Base-by-base conservation (phyloP, 2,888 invertebrate genomes). In the Patella depressa region DNA sequence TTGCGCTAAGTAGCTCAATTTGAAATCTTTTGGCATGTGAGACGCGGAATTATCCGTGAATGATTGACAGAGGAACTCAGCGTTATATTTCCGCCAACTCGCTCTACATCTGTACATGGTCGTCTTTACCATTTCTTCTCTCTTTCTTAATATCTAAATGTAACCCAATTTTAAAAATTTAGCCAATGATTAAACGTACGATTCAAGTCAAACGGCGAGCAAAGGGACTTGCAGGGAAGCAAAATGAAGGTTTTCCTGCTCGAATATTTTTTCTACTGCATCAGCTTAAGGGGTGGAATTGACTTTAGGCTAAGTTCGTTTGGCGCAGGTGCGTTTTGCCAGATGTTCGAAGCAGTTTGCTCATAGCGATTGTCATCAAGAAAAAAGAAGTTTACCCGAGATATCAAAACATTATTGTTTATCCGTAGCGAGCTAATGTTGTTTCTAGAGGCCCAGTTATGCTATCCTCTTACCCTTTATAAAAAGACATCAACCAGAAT, bases 371-470 rank as follows among this genome's bases (percentile, higher is more conserved):
- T 76, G 72, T 76, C 71, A 72, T 72, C 53, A 54, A 54, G 45
- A 72, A 55, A 72, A 72, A 72, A 76, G 59, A 59, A 65, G 55
- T 53, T 73, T 57, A 17, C 19, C 72, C 57, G n/a, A n/a, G 73
- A 76, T 72, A 72, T 76, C 29, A 59, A 76, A 76, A 76, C 72
- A 76, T 65, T 72, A 55, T 45, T 76, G 76, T 76, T 76, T 76
- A 76, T 73, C 53, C 55, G 59, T 53, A 53, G 45, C 24, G 73
- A 76, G 71, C 72, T 72, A 72, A 65, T 71, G 45, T 65, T 76
- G 76, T 76, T 72, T 76, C 59, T 76, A 34, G 72, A 76, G 73
- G 11, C 65, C 15, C 59, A 45, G 72, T 71, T 76, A 76, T 57
- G 72, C 65, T 76, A 76, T 76, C 76, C 73, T 72, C 72, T 76